Base-by-base conservation (phyloP, 2,797 vertebrate genomes). In the Anniella stebbinsi region DNA sequence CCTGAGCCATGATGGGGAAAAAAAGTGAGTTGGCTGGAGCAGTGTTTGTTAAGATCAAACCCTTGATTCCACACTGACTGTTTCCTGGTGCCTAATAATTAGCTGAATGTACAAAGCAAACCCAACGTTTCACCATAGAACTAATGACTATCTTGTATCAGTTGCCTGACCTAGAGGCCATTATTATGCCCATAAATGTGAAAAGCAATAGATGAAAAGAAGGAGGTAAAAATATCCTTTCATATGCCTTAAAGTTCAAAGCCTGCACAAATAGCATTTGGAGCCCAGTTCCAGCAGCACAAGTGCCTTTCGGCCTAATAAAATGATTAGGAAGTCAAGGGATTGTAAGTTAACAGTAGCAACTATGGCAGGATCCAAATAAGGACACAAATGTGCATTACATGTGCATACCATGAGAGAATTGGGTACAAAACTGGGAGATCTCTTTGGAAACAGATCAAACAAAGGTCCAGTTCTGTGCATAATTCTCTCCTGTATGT, bases 71-170 rank as follows among this genome's bases (percentile, higher is more conserved):
- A 41, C 45, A 69, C 15, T 60, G 77, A 33, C 2, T 93, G 36
- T 90, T 87, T 91, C 81, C 81, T 80, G 81, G 23, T 67, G 88
- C 41, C 21, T 88, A 91, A 84, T 93, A 87, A 48, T 25, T 54
- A 9, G 11, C 11, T 88, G 51, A 36, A 51, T 41, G 57, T 72
- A 2, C 41, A 60, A 13, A 84, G 38, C 51, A 80, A 36, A 90
- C 15, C 76, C 38, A 54, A 60, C 1, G 86, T 10, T n/a, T 41
- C 3, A 45, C 80, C 87, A 23, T 18, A 54, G 87, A 82, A 76
- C 75, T 63, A 81, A 12, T 54, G 30, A 73, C 80, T 80, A 78
- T 80, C 45, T 72, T 83, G 33, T 83, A 87, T 83, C 73, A 66
- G 67, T 76, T 82, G 17, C 36, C 45, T 86, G 38, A 63, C 25